Base-by-base conservation (phyloP, 2,888 invertebrate genomes). In the Steromphala cineraria region DNA sequence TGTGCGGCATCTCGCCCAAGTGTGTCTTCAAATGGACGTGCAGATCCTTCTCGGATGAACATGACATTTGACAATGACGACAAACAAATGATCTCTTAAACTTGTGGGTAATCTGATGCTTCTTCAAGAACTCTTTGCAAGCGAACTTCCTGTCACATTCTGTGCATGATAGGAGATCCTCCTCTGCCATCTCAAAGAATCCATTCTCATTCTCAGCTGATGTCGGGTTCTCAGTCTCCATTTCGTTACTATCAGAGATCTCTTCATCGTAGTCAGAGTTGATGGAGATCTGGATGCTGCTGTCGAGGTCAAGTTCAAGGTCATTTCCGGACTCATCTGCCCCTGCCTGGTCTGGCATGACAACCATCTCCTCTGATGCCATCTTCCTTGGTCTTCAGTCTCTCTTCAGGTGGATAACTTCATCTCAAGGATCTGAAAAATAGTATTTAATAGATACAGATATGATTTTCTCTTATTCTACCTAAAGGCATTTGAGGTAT, bases 31-130 rank as follows among this genome's bases (percentile, higher is more conserved):
- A 15, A 19, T 75, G 75, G 10, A 15, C 19, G 4, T 71, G 71
- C 31, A 71, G 71, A 17, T 53, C 75, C 17, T 21, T 75, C 52
- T 53, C 53, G 13, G 53, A 19, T 15, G 21, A 46, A 21, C 52
- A 52, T n/a, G 21, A 10, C 2, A 13, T 21, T 15, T 53, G 53
- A 46, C 75, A 75, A 5, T 75, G 52, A 15, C 53, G 53, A 53
- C 75, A 75, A 5, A 75, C 75, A 36, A 36, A 71, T n/a, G 71
- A 71, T 36, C 71, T 17, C 71, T 71, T 71, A 36, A n/a, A 71
- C 71, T 71, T 31, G 71, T 71, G 71, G 36, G 28, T 71, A 2
- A 71, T 15, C 17, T 19, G 31, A 40, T 71, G 71, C 71, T 71
- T 31, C 17, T 15, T 10, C 10, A 71, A 36, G 10, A 31, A 71